phyloP scores from a whole-genome alignment of 2,888 invertebrate species.

The Eupithecia subfuscata region DNA sequence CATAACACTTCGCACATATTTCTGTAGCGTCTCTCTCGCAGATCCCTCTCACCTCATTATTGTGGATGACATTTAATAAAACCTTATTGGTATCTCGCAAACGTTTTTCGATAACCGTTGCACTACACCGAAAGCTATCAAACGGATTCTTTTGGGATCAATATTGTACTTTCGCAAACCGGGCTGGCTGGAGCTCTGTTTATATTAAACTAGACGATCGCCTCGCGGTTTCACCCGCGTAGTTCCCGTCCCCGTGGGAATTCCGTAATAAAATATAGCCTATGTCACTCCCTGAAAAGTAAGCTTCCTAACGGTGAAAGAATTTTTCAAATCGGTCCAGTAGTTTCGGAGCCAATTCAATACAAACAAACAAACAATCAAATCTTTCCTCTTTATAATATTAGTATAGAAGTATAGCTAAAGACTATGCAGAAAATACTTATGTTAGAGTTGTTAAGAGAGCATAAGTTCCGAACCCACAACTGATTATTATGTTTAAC shows the following conservation, averaged over 20 bases:
- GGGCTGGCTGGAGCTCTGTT: slow-evolving; percentile 4
- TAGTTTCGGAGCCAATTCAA: too few relatives aligned
- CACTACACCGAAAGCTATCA: slow-evolving; percentile 46
- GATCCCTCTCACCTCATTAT: slow-evolving; percentile 82
- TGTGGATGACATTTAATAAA: slow-evolving; percentile 84
- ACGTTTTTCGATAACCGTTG: slow-evolving; percentile 74
- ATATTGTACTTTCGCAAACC: slow-evolving; percentile 33
- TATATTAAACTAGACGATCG: too few relatives aligned
- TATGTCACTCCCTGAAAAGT: too few relatives aligned
- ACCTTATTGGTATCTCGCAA: slow-evolving; percentile 76
- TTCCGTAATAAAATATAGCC: too few relatives aligned
- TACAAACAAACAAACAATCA: too few relatives aligned
- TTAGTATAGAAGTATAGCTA: too few relatives aligned
- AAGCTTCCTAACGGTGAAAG: too few relatives aligned
- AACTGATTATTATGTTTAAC: background rate
- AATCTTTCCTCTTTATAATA: too few relatives aligned
- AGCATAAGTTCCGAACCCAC: background rate
- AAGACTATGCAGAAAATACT: background rate
- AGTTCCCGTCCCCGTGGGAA: too few relatives aligned
- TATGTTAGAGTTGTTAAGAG: background rate
- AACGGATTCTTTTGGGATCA: slow-evolving; percentile 36
- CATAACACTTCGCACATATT: slow-evolving; percentile 84
- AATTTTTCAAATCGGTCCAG: too few relatives aligned
- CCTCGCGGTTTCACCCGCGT: too few relatives aligned
- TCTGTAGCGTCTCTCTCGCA: slow-evolving; percentile 78